phyloP scores from a whole-genome alignment of 2,888 invertebrate genomes.

The Epiblema foenella region DNA sequence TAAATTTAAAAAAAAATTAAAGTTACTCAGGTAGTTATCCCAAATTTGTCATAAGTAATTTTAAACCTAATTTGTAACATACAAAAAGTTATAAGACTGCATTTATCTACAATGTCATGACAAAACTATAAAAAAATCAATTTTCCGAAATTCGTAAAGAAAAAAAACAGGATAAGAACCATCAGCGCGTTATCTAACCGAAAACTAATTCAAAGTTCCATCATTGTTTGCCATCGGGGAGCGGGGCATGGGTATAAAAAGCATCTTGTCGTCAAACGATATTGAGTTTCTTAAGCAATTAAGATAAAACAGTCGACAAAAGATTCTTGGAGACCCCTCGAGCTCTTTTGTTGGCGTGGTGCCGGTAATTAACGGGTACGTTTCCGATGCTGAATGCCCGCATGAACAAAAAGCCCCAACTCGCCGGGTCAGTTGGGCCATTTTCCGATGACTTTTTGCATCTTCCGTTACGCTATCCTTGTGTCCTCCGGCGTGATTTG shows the following conservation, averaged over 20 bases:
- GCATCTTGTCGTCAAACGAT: constrained; percentile 81
- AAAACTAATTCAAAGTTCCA: constrained; percentile 81
- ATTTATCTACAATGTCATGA: constrained; percentile 56
- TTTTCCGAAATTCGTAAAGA: constrained; percentile 63
- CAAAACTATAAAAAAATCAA: constrained; percentile 60
- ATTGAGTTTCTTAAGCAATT: constrained; percentile 83
- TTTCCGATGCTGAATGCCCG: constrained; percentile 62
- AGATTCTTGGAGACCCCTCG: constrained; percentile 63
- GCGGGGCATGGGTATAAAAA: constrained; percentile 74
- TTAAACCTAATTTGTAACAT: constrained; percentile 20
- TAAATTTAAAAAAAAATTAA: too few relatives aligned
- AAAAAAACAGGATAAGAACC: constrained; percentile 42
- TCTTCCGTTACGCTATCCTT: not conserved
- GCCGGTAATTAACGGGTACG: constrained; percentile 70
- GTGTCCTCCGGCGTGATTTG: not conserved
- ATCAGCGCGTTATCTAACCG: constrained; percentile 70
- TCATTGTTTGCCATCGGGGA: constrained; percentile 75
- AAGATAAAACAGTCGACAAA: constrained; percentile 81
- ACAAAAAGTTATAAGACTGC: constrained; percentile 50
- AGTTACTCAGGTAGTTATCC: not conserved
- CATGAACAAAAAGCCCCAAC: constrained; percentile 54
- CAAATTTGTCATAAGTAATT: constrained; percentile 19
- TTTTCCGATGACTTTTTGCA: constrained; percentile 8
- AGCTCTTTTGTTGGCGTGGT: constrained; percentile 63
- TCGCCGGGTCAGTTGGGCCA: constrained; percentile 40